phyloP scores from a whole-genome alignment of 2,113 vertebrate species.

The Phoxinus phoxinus region DNA sequence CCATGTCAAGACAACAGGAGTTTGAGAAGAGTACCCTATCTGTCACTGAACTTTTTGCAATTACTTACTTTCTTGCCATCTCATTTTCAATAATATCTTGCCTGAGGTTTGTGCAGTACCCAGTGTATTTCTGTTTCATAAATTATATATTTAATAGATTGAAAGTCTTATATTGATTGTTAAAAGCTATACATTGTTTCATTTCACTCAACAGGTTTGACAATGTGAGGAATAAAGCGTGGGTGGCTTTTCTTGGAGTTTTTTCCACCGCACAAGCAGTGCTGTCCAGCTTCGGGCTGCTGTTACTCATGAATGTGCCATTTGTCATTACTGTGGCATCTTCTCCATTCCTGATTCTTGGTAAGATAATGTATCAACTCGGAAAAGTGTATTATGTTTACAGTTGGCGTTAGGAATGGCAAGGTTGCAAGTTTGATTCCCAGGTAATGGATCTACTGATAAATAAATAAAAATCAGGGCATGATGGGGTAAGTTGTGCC shows the following conservation, averaged over 20 bases:
- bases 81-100: slow-evolving; percentile 82
- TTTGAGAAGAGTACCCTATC: slow-evolving; percentile 77
- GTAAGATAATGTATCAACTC: slow-evolving; percentile 66
- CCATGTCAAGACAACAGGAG: slow-evolving; percentile 82
- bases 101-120: slow-evolving; percentile 76
- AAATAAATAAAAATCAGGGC: background rate
- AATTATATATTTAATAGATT: background rate
- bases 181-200: background rate
- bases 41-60: slow-evolving; percentile 78
- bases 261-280: slow-evolving; percentile 79
- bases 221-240: slow-evolving; percentile 76
- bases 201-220: slow-evolving; percentile 73
- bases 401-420: background rate
- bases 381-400: background rate
- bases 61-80: slow-evolving; percentile 80
- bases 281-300: slow-evolving; percentile 81
- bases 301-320: slow-evolving; percentile 77
- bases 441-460: background rate
- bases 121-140: background rate
- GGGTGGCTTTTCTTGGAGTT: slow-evolving; percentile 77
- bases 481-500: background rate
- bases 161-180: background rate
- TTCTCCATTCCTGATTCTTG: slow-evolving; percentile 86
- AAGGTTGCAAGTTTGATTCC: background rate
- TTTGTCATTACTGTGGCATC: slow-evolving; percentile 83